These are phyloP conservation scores for Heterocephalus glaber DNA, from an alignment of 2,113 vertebrate genomes.

Conservation along the genomic window DNA sequence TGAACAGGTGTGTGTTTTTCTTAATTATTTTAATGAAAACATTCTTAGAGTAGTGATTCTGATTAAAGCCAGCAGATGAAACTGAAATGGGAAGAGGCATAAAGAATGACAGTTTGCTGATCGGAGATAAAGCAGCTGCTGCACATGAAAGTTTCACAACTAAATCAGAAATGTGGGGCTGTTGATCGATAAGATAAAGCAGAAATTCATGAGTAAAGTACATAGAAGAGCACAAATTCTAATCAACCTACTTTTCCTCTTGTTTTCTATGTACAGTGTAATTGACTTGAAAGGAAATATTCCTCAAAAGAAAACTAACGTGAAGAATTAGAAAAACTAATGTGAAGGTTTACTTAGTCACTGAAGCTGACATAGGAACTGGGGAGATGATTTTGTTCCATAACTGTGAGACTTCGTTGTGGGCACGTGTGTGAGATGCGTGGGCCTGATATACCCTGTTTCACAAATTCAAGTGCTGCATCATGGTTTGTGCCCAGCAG, in stretches of 20 bases:
- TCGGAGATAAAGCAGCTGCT: neutral
- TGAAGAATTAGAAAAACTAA: neutral
- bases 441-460: constrained; percentile 26
- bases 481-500: neutral
- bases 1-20: constrained; percentile 14
- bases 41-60: constrained; percentile 6
- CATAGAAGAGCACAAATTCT: neutral
- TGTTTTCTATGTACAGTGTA: neutral
- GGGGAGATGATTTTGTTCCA: neutral
- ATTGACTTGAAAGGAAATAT: neutral
- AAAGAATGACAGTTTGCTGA: neutral
- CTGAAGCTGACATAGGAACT: constrained; percentile 11
- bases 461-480: constrained; percentile 15
- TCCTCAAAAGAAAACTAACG: neutral
- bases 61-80: neutral
- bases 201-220: neutral
- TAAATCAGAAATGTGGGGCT: neutral
- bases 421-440: neutral
- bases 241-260: neutral
- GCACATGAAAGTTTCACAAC: neutral
- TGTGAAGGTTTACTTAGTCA: neutral
- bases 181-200: neutral
- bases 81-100: neutral
- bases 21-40: constrained; percentile 8
- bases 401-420: neutral